Evolutionary conservation across 2,797 vertebrate species (phyloP).

Genomic region (Mionectes olivaceus): DNA sequence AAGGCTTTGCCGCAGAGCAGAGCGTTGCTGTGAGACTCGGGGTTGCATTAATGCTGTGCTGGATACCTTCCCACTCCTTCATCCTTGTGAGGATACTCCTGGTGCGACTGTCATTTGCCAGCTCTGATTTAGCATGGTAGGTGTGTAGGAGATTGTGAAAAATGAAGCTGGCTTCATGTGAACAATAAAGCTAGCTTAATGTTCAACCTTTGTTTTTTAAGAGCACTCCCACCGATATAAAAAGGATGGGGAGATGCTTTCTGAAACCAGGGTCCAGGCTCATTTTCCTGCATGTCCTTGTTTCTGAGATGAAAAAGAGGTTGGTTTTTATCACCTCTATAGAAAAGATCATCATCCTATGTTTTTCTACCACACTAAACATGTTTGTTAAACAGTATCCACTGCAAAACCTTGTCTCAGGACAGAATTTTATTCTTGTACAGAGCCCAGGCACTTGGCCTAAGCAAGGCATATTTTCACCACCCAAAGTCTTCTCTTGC

Average conservation of each 20-base stretch:
- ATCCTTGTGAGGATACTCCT: background rate
- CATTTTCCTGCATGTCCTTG: background rate
- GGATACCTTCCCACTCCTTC: background rate
- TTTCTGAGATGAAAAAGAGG: background rate
- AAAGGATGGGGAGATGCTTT: background rate
- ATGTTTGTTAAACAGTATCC: background rate
- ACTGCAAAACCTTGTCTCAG: background rate
- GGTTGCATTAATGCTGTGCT: background rate
- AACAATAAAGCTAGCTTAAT: background rate
- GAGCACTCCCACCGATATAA: background rate
- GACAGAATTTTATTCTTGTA: background rate
- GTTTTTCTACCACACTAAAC: background rate
- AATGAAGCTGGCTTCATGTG: background rate
- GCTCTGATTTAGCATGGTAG: background rate
- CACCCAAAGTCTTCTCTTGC: background rate
- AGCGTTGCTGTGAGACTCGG: background rate
- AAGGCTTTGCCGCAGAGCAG: background rate
- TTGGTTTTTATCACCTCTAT: background rate
- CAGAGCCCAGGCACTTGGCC: background rate
- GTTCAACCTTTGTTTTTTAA: background rate
- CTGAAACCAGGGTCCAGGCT: background rate
- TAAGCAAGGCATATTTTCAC: background rate
- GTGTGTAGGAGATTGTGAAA: background rate
- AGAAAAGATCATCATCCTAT: background rate
- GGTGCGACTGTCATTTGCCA: accelerated